These are phyloP conservation scores for Heliopora coerulea DNA, from an alignment of 92 coral and sea anemone species.

Conservation along the genomic window DNA sequence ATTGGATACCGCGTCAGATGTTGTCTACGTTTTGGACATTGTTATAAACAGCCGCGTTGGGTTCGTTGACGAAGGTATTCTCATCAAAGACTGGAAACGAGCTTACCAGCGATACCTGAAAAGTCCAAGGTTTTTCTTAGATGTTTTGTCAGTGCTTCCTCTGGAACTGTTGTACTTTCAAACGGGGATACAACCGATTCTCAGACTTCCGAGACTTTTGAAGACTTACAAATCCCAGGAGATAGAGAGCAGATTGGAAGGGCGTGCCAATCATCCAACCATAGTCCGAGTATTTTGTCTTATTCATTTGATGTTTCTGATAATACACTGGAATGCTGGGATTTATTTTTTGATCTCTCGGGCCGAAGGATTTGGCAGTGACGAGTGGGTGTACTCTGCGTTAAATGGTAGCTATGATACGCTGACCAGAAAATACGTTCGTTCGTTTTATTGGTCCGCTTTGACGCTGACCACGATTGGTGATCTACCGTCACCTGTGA, in stretches of 20 bases:
- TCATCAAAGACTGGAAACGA: conserved; percentile 59
- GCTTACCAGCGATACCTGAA: conserved; percentile 57
- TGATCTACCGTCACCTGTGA: conserved; percentile 82
- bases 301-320: conserved; percentile 84
- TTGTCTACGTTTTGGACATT: conserved; percentile 68
- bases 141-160: conserved; percentile 71
- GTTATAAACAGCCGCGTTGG: conserved; percentile 72
- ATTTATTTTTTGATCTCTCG: conserved; percentile 77
- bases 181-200: conserved; percentile 61
- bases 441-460: conserved; percentile 92
- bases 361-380: conserved; percentile 91
- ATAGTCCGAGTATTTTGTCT: conserved; percentile 86
- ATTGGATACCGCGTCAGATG: conserved; percentile 79
- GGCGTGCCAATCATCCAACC: conserved; percentile 84
- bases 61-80: conserved; percentile 80
- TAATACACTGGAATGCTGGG: conserved; percentile 97
- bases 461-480: conserved; percentile 92
- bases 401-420: conserved; percentile 64
- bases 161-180: conserved; percentile 58
- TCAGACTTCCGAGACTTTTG: conserved; percentile 74
- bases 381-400: conserved; percentile 85
- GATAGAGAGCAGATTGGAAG: conserved; percentile 76
- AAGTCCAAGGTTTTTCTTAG: conserved; percentile 66
- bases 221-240: conserved; percentile 82
- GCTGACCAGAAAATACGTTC: conserved; percentile 84